These are phyloP conservation scores for Panagrolaimus sp. DNA, from an alignment of 1,140 invertebrate genomes.

Conservation along the genomic window DNA sequence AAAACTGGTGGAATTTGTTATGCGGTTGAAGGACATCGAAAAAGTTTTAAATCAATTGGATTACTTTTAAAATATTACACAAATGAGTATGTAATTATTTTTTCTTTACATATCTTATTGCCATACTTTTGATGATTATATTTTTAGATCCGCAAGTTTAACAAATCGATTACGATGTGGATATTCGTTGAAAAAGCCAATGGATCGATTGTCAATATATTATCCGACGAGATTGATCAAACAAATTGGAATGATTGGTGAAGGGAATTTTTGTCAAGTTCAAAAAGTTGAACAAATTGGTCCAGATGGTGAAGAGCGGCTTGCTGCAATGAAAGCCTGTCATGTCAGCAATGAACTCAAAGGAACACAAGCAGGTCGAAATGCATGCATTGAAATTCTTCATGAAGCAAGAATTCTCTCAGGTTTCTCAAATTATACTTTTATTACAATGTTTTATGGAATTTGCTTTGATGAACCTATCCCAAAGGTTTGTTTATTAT, in stretches of 20 bases:
- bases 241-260: neutral
- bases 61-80: neutral
- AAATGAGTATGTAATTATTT: conserved; percentile 2
- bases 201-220: neutral
- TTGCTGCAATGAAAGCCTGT: neutral
- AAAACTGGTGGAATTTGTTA: neutral
- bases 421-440: neutral
- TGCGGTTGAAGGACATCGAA: neutral
- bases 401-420: neutral
- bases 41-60: neutral
- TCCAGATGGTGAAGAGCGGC: neutral
- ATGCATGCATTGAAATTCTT: neutral
- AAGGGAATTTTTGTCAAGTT: conserved; percentile 8
- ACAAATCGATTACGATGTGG: neutral
- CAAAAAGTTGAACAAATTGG: neutral
- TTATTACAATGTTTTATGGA: neutral
- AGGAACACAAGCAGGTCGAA: neutral
- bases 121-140: neutral
- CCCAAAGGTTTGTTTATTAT: conserved; percentile 8
- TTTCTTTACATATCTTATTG: too few relatives aligned
- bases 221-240: neutral
- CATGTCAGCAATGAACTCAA: neutral
- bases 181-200: neutral
- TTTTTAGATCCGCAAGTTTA: neutral
- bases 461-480: conserved; percentile 2